Base-by-base conservation (phyloP, 1,140 invertebrate genomes). In the Mycetomoellerius zeteki region DNA sequence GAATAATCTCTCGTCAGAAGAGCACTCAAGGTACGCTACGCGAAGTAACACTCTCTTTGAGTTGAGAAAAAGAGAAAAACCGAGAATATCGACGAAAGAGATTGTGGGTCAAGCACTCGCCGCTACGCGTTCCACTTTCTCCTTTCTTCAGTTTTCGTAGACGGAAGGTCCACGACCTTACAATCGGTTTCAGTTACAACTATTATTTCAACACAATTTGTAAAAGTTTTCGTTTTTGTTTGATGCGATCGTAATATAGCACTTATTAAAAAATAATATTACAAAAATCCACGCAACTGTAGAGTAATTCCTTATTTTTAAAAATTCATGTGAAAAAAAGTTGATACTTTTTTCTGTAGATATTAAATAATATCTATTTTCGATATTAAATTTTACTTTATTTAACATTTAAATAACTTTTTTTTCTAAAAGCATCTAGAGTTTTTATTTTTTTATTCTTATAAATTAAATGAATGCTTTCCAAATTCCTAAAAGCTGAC, bases 81-180 rank as follows among this genome's bases (percentile, higher is more conserved):
- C 16, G 43, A 67, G 43, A 64, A 77, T 69, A 33, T 60, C 33
- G 65, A 72, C 12, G 30, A 37, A 16, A 69, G 77, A 73, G 37
- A 75, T 75, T 73, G 80, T 60, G 27, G 54, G 69, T 75, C 80
- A 73, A 73, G 37, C 27, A 69, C n/a, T 82, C 69, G 12, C 21
- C 54, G 54, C 14, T 21, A 58, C 37, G 47, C 54, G 80, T 84
- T 73, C 80, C 54, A 75, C 80, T 84, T 84, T 84, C 80, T 75
- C 54, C 69, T 84, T 73, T 75, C 80, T 75, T 84, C 37, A 27
- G 54, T 62, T 84, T 84, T 84, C 69, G 43, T 75, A 37, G 52
- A 75, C 24, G 37, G 12, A 64, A 84, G 54, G n/a, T 84, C 52
- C 69, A 84, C 24, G 56, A 62, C 37, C 54, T 21, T 33, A 8